These are phyloP conservation scores for Acanthosepion lycidas DNA, from an alignment of 2,888 invertebrate genomes.

Conservation along the genomic window DNA sequence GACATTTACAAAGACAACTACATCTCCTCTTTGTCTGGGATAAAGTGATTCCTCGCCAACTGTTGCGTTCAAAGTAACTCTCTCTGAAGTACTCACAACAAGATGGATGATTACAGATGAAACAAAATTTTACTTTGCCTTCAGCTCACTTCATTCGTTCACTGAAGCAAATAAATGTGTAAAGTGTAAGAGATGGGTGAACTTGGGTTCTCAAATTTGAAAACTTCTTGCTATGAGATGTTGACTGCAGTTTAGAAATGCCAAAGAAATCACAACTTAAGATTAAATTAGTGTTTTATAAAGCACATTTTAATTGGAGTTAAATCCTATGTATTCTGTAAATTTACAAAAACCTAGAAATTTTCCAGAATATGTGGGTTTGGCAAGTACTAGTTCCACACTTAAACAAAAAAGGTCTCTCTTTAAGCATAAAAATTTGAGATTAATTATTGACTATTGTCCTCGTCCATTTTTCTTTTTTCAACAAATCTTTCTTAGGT, in stretches of 20 bases:
- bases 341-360: too few species aligned
- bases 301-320: not conserved
- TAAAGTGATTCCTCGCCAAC: not conserved
- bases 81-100: not conserved
- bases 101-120: not conserved
- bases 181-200: not conserved
- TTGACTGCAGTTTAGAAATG: not conserved
- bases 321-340: not conserved
- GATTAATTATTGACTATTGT: too few species aligned
- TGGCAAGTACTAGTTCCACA: too few species aligned
- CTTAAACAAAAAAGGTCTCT: too few species aligned
- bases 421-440: too few species aligned
- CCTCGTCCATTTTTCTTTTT: too few species aligned
- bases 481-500: too few species aligned
- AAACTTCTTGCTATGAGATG: not conserved
- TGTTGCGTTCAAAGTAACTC: not conserved
- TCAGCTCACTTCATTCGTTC: not conserved
- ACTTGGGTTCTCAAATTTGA: not conserved
- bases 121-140: not conserved
- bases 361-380: too few species aligned
- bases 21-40: not conserved
- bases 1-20: conserved; percentile 4
- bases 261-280: not conserved
- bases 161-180: not conserved
- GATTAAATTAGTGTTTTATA: not conserved